A percentile compares a stretch with the other conserved stretches of the same genome.
phyloP scores from a whole-genome alignment of 2,113 vertebrate species.

The Turdus rufiventris region DNA sequence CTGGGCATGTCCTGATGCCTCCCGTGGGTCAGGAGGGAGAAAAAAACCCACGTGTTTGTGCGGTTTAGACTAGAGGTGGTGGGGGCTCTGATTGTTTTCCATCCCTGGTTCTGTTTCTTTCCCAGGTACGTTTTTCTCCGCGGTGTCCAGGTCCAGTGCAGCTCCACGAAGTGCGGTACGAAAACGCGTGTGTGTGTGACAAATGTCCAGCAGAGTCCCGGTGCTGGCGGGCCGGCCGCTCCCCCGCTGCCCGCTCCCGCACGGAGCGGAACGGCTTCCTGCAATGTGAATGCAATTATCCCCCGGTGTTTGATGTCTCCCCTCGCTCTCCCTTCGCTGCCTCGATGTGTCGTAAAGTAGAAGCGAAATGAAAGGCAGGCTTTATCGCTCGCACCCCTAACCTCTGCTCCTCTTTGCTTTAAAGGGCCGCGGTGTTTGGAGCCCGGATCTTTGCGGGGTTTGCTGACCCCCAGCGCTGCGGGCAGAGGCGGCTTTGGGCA shows the following conservation, averaged over 20 bases:
- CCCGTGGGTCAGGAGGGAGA: neutral
- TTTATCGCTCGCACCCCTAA: neutral
- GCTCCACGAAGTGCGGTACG: too few relatives aligned
- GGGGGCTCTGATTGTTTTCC: fast-evolving
- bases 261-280: neutral
- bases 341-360: neutral
- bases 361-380: neutral
- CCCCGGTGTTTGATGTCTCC: neutral
- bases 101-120: neutral
- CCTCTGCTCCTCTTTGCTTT: neutral
- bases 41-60: neutral
- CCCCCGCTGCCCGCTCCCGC: neutral
- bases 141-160: fast-evolving
- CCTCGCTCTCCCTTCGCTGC: neutral
- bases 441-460: neutral
- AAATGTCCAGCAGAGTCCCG: neutral
- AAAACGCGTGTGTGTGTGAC: fast-evolving
- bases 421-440: neutral
- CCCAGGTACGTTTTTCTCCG: neutral
- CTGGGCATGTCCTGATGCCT: neutral
- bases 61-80: fast-evolving
- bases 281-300: neutral
- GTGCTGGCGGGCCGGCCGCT: neutral
- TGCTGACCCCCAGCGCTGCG: neutral
- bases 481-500: neutral